These are phyloP conservation scores for Sceloporus tristichus DNA, from an alignment of 2,113 vertebrate genomes.

Conservation along the genomic window DNA sequence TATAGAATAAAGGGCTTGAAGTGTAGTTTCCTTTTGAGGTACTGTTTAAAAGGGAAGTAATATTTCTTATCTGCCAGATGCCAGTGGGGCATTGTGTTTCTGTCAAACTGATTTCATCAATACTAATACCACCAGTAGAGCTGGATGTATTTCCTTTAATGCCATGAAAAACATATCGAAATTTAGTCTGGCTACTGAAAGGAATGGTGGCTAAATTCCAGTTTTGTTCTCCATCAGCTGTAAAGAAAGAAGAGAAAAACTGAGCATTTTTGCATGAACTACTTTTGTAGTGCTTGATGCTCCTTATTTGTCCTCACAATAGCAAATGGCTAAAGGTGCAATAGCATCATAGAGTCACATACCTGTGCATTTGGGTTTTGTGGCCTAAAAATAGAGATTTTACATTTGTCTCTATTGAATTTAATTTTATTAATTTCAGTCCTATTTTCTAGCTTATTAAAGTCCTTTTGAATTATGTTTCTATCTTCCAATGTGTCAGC, in stretches of 20 bases:
- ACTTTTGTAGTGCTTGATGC: neutral
- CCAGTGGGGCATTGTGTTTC: slow-evolving; percentile 86
- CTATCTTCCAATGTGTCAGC: no score
- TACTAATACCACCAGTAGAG: slow-evolving; percentile 83
- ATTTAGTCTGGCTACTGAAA: slow-evolving; percentile 83
- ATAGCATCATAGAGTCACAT: neutral
- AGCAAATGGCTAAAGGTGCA: neutral
- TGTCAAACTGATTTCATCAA: slow-evolving; percentile 87
- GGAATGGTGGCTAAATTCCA: slow-evolving; percentile 92
- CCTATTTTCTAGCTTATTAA: no score
- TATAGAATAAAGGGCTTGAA: slow-evolving; percentile 88
- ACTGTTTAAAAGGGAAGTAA: slow-evolving; percentile 80
- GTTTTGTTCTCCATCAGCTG: slow-evolving; percentile 79
- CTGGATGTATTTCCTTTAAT: slow-evolving; percentile 74
- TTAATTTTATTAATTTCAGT: no score
- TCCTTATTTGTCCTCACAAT: neutral
- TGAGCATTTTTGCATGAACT: neutral
- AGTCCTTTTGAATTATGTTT: no score
- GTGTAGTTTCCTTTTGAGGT: neutral
- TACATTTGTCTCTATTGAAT: no score
- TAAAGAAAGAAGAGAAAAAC: slow-evolving; percentile 33
- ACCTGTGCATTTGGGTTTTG: no score
- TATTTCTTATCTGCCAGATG: slow-evolving; percentile 86
- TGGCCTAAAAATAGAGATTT: no score
- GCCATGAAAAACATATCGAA: slow-evolving; percentile 91